phyloP scores from a whole-genome alignment of 2,888 invertebrate species.

The Apantesis nais region DNA sequence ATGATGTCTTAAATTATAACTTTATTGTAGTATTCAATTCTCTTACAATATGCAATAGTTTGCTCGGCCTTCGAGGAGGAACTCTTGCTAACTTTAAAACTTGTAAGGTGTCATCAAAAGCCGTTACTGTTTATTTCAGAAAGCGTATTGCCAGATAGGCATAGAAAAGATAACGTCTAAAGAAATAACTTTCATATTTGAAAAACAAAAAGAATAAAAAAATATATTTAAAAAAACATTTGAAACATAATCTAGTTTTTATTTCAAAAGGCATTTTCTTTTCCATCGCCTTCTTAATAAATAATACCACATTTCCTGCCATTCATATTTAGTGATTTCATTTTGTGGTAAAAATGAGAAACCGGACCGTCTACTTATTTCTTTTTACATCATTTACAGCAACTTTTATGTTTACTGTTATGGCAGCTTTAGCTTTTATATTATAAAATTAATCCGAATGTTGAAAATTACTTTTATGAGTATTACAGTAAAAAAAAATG shows the following conservation, averaged over 20 bases:
- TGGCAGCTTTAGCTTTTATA: background rate
- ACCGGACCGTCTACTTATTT: background rate
- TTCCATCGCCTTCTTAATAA: background rate
- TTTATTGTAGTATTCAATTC: too few relatives aligned
- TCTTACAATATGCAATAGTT: too few relatives aligned
- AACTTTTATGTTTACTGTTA: background rate
- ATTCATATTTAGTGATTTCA: background rate
- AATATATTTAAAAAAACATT: background rate
- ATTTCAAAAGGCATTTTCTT: background rate
- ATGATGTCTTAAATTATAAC: too few relatives aligned
- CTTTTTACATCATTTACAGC: background rate
- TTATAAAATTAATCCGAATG: background rate
- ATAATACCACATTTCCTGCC: slow-evolving; percentile 3
- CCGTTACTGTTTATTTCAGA: too few relatives aligned
- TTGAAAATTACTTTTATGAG: background rate
- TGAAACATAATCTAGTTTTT: background rate
- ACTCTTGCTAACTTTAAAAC: too few relatives aligned
- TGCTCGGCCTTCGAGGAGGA: too few relatives aligned
- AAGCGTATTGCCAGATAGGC: too few relatives aligned
- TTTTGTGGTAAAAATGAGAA: slow-evolving; percentile 2
- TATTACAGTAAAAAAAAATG: background rate
- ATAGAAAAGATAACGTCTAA: too few relatives aligned
- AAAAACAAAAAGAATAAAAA: too few relatives aligned
- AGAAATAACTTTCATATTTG: too few relatives aligned
- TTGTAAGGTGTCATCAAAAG: too few relatives aligned